Conservation (phyloP, 2,888 invertebrate genomes). For the Coleophora flavipennella region DNA sequence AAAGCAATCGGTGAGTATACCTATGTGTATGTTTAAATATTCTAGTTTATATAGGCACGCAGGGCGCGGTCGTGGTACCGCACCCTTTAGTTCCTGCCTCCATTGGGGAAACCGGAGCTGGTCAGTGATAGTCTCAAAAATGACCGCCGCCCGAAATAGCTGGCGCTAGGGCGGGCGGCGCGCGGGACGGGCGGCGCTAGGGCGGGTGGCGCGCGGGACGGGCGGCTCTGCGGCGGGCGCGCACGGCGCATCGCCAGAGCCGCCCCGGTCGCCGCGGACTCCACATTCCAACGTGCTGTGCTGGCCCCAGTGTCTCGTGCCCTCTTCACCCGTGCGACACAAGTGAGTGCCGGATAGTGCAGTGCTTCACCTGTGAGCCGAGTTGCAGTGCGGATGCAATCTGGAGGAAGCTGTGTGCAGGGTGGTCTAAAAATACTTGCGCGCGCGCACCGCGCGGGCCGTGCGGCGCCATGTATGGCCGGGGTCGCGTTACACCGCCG, state of each 20-base stretch:
- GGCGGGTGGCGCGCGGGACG: constrained; percentile 18
- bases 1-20: too few relatives aligned
- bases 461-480: constrained; percentile 55
- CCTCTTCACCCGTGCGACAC: constrained; percentile 71
- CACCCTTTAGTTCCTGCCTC: background rate
- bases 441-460: constrained; percentile 41
- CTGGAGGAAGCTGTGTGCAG: constrained; percentile 22
- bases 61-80: background rate
- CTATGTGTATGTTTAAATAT: too few relatives aligned
- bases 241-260: constrained; percentile 64
- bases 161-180: constrained; percentile 25
- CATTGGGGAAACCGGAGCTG: constrained; percentile 60
- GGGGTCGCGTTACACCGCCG: constrained; percentile 55
- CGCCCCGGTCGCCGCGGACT: constrained; percentile 80
- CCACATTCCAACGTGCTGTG: constrained; percentile 78
- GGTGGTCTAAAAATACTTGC: constrained; percentile 47
- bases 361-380: constrained; percentile 40
- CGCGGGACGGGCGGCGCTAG: constrained; percentile 19
- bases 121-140: constrained; percentile 52
- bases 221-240: constrained; percentile 17
- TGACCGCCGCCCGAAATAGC: constrained; percentile 58
- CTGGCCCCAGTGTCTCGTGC: constrained; percentile 66
- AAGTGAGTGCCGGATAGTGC: constrained; percentile 67
- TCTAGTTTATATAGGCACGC: too few relatives aligned
- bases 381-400: constrained; percentile 35